Conservation (phyloP, 2,113 vertebrate genomes). For the Petromus typicus region DNA sequence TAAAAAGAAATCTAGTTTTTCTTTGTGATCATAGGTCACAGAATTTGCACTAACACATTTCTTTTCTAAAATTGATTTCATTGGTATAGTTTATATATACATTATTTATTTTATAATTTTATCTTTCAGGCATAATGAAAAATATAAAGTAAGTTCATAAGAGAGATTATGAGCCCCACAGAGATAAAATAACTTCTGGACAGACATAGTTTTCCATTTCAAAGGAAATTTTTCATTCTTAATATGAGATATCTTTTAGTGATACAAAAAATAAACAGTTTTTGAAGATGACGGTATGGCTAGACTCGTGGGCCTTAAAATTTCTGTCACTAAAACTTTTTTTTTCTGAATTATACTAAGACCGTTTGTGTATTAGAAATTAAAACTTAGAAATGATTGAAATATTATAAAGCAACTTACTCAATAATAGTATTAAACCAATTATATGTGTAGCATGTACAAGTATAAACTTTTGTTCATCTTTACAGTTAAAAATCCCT, state of each 20-base stretch:
- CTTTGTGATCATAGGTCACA: neutral
- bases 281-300: neutral
- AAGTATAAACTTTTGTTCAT: neutral
- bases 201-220: neutral
- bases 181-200: neutral
- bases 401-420: neutral
- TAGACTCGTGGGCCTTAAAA: neutral
- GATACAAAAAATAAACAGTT: neutral
- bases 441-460: neutral
- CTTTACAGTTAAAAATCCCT: neutral
- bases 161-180: neutral
- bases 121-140: neutral
- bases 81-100: too few relatives aligned
- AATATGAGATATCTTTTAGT: neutral
- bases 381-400: neutral
- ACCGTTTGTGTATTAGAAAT: neutral
- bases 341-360: neutral
- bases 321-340: neutral
- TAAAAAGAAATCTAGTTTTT: neutral
- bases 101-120: slow-evolving; percentile 25
- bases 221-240: neutral
- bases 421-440: neutral
- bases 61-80: neutral
- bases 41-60: slow-evolving; percentile 30
- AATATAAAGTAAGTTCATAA: neutral